phyloP scores from a whole-genome alignment of 1,140 invertebrate genomes.

The Zophobas morio region DNA sequence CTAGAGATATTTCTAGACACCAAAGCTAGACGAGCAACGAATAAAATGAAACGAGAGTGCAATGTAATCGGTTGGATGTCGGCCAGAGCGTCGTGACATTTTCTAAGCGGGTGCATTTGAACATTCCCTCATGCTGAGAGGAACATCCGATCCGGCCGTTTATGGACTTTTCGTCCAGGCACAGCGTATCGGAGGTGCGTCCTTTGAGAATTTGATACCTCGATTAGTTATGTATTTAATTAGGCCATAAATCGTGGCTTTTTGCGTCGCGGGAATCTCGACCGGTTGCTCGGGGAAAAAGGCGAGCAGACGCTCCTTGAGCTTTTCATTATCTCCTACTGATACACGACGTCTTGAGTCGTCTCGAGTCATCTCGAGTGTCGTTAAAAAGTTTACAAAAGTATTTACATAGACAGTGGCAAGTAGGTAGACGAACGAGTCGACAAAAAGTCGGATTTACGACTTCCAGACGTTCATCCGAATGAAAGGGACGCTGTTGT shows the following conservation, averaged over 20 bases:
- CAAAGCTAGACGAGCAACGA: slow-evolving; percentile 53
- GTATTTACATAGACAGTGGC: slow-evolving; percentile 41
- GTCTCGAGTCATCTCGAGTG: neutral
- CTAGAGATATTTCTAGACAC: slow-evolving; percentile 63
- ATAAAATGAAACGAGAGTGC: slow-evolving; percentile 54
- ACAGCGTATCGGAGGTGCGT: neutral
- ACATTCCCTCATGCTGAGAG: slow-evolving; percentile 44
- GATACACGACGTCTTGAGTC: slow-evolving; percentile 14
- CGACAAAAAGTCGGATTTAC: slow-evolving; percentile 33
- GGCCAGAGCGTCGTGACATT: slow-evolving; percentile 61
- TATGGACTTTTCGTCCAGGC: slow-evolving; percentile 23
- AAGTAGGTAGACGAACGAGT: neutral
- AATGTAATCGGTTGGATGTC: slow-evolving; percentile 57
- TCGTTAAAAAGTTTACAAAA: slow-evolving; percentile 38
- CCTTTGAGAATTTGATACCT: slow-evolving; percentile 21
- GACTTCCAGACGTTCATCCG: slow-evolving; percentile 34
- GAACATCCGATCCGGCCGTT: slow-evolving; percentile 29
- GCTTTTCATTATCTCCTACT: slow-evolving; percentile 21
- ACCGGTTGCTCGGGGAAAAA: slow-evolving; percentile 14
- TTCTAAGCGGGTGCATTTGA: slow-evolving; percentile 49
- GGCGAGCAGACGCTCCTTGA: slow-evolving; percentile 5
- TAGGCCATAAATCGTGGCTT: slow-evolving; percentile 26
- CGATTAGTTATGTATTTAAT: slow-evolving; percentile 23
- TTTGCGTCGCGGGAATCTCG: neutral
- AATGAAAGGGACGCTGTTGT: slow-evolving; percentile 13